These are phyloP conservation scores for Nycticebus coucang DNA, from an alignment of 2,113 vertebrate species.

Conservation along the genomic window DNA sequence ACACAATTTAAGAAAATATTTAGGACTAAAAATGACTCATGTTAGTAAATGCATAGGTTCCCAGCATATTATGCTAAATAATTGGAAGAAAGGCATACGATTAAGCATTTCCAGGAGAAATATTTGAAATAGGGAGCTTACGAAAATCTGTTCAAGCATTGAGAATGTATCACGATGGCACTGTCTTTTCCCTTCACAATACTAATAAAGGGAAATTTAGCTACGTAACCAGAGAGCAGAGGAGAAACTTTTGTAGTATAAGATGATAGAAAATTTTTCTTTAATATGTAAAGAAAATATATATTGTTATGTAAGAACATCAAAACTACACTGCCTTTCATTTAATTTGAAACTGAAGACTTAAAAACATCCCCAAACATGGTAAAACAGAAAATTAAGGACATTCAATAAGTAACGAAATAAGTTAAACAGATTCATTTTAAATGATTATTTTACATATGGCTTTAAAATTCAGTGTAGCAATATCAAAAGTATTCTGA, in stretches of 20 bases:
- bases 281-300: neutral
- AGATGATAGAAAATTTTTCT: neutral
- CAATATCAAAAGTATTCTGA: conserved; percentile 6
- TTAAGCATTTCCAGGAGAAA: neutral
- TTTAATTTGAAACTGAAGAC: neutral
- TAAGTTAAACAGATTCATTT: neutral
- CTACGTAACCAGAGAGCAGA: neutral
- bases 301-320: neutral
- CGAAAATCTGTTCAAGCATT: neutral
- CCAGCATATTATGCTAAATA: neutral
- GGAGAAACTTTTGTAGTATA: neutral
- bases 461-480: neutral
- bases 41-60: neutral
- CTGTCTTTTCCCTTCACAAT: neutral
- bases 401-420: neutral
- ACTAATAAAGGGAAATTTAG: neutral
- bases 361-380: neutral
- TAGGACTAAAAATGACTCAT: neutral
- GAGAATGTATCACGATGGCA: neutral
- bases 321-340: neutral
- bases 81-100: neutral
- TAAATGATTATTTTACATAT: neutral
- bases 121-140: neutral
- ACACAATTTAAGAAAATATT: neutral
- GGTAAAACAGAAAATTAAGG: neutral